Conservation (phyloP, 2,888 invertebrate species). For the Meteorus cinctellus region DNA sequence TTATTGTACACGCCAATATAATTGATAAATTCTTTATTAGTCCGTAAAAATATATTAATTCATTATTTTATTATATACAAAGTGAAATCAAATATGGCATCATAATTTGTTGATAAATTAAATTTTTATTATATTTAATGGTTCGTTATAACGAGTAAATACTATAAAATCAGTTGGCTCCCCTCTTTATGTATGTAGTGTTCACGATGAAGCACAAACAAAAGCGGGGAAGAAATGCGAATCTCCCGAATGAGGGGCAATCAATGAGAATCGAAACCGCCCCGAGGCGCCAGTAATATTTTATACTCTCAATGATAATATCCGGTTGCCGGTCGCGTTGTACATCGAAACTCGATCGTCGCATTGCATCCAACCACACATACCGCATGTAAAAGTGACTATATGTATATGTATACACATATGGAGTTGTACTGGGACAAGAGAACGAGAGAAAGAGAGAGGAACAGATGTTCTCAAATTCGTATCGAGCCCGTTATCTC, state of each 20-base stretch:
- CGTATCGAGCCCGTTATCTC: conserved; percentile 41
- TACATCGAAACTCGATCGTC: conserved; percentile 51
- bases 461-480: conserved; percentile 54
- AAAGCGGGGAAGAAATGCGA: neutral
- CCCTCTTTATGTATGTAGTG: neutral
- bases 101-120: neutral
- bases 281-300: conserved; percentile 54
- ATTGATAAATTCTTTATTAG: neutral
- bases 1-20: neutral
- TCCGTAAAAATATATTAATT: neutral
- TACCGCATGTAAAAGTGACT: neutral
- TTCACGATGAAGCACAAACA: neutral
- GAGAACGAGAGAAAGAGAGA: conserved; percentile 28
- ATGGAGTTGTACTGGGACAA: neutral
- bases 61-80: neutral
- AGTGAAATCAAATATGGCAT: neutral
- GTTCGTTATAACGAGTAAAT: neutral
- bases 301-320: conserved; percentile 55
- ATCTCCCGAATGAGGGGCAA: conserved; percentile 39
- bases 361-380: conserved; percentile 44
- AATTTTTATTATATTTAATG: neutral
- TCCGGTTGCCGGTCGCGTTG: conserved; percentile 50
- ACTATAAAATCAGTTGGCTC: neutral
- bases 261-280: conserved; percentile 52
- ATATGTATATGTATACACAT: neutral